Evolutionary conservation across 2,113 vertebrate species (phyloP), one percentile per base, ranked within the genome.

Genomic region (Tupaia chinensis): DNA sequence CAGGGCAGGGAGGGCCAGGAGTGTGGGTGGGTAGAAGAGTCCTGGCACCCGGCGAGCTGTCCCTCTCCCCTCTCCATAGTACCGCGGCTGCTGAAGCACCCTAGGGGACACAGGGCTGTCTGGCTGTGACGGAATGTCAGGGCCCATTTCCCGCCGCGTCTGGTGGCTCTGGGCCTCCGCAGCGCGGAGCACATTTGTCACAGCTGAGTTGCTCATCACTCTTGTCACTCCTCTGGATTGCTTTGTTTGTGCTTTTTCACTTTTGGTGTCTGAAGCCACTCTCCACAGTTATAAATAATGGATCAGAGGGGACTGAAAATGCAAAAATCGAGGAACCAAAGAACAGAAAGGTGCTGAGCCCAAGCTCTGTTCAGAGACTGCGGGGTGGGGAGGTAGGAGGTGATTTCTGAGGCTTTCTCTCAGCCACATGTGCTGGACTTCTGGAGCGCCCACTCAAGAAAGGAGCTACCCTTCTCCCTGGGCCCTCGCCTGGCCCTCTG

Each of bases 321-420:
- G 60, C 73, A 53, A n/a, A 61, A n/a, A 16, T 11, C 1, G 0
- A 54, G 3, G 4, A 56, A n/a, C 14, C 0, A 1, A 11, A 17
- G 89, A 58, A 29, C 1, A 7, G 78, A 17, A 10, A 14, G 0
- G 56, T 0, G n/a, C 27, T 1, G 13, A 19, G 56, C 13, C 0
- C 4, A 44, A 10, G 80, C 60, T 54, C 34, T 23, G 54, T 0
- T 4, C 65, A 1, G 14, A 56, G 69, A 60, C 3, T 44, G 44
- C 44, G 44, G 44, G 44, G 4, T 44, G 44, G 44, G 44, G 44
- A 44, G 44, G 44, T 44, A 32, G 32, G 32, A 32, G 32, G 32
- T 32, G 32, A 32, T 32, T 32, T 32, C 27, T 7, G 88, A 19
- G 22, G 91, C 44, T 1, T 23, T 61, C 78, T 27, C 61, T 54